A percentile compares a stretch with the other conserved stretches of the same genome.
phyloP scores from a whole-genome alignment of 30 jellyfish, hydroid and myxozoan species.

The Nemopilema nomurai region DNA sequence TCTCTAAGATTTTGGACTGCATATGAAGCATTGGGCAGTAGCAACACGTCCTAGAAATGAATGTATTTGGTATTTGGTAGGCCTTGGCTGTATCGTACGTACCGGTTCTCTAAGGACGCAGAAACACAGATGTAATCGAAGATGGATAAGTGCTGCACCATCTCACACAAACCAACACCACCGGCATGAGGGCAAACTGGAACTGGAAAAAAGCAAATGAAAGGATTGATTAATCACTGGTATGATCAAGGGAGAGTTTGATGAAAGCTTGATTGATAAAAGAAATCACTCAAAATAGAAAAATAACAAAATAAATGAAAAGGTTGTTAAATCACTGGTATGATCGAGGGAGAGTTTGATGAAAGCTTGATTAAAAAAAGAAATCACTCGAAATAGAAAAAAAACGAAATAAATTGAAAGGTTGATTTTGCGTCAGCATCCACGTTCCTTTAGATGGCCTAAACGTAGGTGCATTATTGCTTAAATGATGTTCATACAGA shows the following conservation, averaged over 20 bases:
- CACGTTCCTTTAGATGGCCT: no score
- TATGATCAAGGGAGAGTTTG: neutral
- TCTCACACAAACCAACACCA: slow-evolving; percentile 89
- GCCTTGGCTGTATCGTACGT: no score
- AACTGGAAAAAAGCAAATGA: slow-evolving; percentile 37
- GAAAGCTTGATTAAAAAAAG: no score
- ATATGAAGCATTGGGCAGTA: no score
- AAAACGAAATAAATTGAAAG: neutral
- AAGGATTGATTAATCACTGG: neutral
- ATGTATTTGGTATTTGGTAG: no score
- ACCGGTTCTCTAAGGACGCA: slow-evolving; percentile 77
- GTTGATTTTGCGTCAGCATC: neutral
- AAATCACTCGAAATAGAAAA: no score
- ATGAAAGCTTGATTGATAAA: neutral
- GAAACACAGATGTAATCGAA: slow-evolving; percentile 76
- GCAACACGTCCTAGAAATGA: no score
- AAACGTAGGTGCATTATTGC: no score
- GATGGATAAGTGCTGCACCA: slow-evolving; percentile 85
- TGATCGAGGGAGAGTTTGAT: no score
- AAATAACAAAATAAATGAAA: neutral
- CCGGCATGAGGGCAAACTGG: slow-evolving; percentile 95
- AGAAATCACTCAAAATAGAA: neutral
- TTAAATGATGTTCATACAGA: no score
- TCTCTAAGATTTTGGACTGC: no score
- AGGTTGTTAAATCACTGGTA: neutral